phyloP scores from a whole-genome alignment of 2,888 invertebrate species.

The Troides helena region DNA sequence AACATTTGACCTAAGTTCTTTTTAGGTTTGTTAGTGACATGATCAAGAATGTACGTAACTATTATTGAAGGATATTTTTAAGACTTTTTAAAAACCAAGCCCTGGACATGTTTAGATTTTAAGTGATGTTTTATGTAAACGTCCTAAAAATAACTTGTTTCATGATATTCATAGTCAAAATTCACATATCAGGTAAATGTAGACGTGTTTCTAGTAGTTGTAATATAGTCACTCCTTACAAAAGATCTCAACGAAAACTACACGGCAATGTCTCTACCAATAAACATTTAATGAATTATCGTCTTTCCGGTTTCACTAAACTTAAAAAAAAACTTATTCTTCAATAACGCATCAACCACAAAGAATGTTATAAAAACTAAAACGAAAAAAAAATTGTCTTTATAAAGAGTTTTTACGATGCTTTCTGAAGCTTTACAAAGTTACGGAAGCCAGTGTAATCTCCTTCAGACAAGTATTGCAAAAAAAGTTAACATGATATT shows the following conservation, averaged over 20 bases:
- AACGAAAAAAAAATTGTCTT: slow-evolving; percentile 11
- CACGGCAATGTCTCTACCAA: not conserved
- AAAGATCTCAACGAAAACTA: slow-evolving; percentile 26
- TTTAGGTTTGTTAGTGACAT: too few species aligned
- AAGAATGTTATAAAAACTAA: slow-evolving; percentile 16
- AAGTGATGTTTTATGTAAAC: too few species aligned
- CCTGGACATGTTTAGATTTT: too few species aligned
- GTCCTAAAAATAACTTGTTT: too few species aligned
- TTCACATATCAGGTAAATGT: too few species aligned
- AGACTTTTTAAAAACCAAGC: too few species aligned
- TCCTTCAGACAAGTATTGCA: slow-evolving; percentile 47
- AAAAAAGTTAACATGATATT: slow-evolving; percentile 23
- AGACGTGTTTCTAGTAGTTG: not conserved
- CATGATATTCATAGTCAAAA: too few species aligned
- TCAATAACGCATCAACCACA: slow-evolving; percentile 12
- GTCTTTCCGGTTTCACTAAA: slow-evolving; percentile 6
- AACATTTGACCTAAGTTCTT: too few species aligned
- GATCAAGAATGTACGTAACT: too few species aligned
- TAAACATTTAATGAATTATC: slow-evolving; percentile 8
- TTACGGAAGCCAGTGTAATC: slow-evolving; percentile 36
- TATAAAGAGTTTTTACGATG: slow-evolving; percentile 15
- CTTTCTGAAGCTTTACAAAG: slow-evolving; percentile 40
- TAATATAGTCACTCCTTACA: slow-evolving; percentile 2
- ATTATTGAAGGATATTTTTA: too few species aligned
- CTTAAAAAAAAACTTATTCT: slow-evolving; percentile 9